A percentile compares a stretch with the other conserved stretches of the same genome.
Evolutionary conservation across 1,140 invertebrate genomes (phyloP).

Genomic region (Pinna nobilis): DNA sequence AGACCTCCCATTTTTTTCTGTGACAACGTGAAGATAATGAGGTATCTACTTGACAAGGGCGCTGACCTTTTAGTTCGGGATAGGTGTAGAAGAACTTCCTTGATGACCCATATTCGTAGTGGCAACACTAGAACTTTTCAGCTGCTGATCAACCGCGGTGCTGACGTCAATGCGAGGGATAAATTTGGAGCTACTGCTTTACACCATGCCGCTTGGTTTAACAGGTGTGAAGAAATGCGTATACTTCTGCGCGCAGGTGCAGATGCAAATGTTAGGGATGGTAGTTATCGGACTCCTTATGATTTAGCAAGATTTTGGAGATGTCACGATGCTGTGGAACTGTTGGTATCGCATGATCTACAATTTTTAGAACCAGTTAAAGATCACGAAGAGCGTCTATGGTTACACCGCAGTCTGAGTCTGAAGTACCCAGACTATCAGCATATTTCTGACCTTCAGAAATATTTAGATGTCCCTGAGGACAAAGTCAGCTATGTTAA

Average conservation of each 20-base stretch:
- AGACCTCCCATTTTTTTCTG: slow-evolving; percentile 13
- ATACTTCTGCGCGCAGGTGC: not conserved
- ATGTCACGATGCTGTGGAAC: not conserved
- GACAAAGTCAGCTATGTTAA: not conserved
- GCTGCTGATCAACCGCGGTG: not conserved
- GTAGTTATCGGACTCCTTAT: not conserved
- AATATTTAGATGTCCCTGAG: not conserved
- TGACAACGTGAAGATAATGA: too few relatives aligned
- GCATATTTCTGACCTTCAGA: not conserved
- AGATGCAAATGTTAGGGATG: not conserved
- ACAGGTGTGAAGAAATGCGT: not conserved
- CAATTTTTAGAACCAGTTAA: not conserved
- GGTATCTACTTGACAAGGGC: too few relatives aligned
- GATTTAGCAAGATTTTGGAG: not conserved
- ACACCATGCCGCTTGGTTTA: slow-evolving; percentile 3
- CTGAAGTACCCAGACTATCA: not conserved
- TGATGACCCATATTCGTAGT: not conserved
- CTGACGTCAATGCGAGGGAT: not conserved
- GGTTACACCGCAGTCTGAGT: not conserved
- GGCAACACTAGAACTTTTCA: not conserved
- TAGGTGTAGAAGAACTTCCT: too few relatives aligned
- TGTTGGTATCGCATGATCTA: not conserved
- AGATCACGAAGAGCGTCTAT: too few relatives aligned
- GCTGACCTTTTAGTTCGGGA: too few relatives aligned
- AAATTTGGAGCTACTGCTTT: slow-evolving; percentile 16